These are phyloP conservation scores for Pinctada fucata DNA, from an alignment of 2,888 invertebrate genomes.

Conservation along the genomic window DNA sequence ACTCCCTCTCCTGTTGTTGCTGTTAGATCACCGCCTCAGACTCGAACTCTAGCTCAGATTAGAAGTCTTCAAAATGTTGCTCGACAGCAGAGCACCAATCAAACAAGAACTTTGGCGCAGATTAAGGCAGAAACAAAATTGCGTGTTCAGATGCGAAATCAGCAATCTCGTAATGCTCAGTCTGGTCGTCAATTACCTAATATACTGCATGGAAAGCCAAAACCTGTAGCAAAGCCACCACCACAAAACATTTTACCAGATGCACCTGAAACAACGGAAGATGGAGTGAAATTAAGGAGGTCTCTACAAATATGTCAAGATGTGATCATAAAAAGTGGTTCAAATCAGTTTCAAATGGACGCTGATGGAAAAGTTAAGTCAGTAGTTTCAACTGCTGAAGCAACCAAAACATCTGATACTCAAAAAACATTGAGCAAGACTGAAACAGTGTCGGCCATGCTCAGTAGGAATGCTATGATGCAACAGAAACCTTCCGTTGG, in stretches of 20 bases:
- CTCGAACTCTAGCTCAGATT: conserved; percentile 74
- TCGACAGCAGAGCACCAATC: conserved; percentile 44
- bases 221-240: conserved; percentile 20
- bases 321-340: conserved; percentile 89
- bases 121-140: conserved; percentile 67
- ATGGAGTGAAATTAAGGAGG: conserved; percentile 89
- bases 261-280: conserved; percentile 47
- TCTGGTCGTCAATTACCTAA: conserved; percentile 45
- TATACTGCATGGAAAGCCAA: conserved; percentile 39
- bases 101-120: conserved; percentile 69
- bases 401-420: conserved; percentile 33
- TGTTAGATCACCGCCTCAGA: conserved; percentile 64
- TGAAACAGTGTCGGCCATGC: conserved; percentile 20
- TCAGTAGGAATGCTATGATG: conserved; percentile 39
- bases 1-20: conserved; percentile 29
- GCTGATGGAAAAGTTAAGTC: conserved; percentile 32
- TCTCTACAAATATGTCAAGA: conserved; percentile 91
- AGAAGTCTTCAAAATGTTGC: conserved; percentile 67
- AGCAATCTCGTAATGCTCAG: conserved; percentile 24
- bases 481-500: conserved; percentile 50
- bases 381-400: conserved; percentile 38
- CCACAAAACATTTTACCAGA: conserved; percentile 38
- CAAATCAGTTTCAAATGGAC: conserved; percentile 16
- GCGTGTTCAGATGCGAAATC: conserved; percentile 46
- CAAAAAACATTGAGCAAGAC: conserved; percentile 30